These are phyloP conservation scores for Natator depressus DNA, from an alignment of 2,113 vertebrate species.

Conservation along the genomic window DNA sequence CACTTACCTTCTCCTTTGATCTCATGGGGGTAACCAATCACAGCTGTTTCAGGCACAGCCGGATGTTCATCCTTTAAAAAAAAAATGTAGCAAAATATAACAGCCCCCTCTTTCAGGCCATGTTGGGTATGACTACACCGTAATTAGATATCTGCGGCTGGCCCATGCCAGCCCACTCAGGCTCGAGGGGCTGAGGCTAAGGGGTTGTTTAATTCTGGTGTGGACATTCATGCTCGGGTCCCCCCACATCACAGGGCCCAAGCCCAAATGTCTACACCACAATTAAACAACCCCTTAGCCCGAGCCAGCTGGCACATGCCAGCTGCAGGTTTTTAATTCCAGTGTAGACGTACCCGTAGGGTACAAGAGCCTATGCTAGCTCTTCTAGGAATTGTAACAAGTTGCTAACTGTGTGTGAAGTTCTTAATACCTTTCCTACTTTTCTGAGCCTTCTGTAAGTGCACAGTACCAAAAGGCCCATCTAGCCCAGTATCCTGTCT, in stretches of 20 bases:
- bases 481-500: no score
- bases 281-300: neutral
- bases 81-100: neutral
- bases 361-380: neutral
- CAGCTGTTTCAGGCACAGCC: conserved; percentile 90
- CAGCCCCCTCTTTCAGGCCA: neutral
- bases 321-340: neutral
- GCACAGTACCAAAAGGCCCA: neutral
- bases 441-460: neutral
- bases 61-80: conserved; percentile 87
- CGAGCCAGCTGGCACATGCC: neutral
- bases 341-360: neutral
- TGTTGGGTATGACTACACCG: neutral
- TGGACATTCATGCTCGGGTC: neutral
- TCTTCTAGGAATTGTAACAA: neutral
- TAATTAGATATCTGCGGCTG: neutral
- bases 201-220: neutral
- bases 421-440: neutral
- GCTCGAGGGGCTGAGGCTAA: neutral
- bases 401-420: neutral
- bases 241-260: neutral
- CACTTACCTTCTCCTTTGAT: conserved; percentile 94
- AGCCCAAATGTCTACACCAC: neutral
- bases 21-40: conserved; percentile 87
- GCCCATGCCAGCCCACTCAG: neutral